These are phyloP conservation scores for Bombus haemorrhoidalis DNA, from an alignment of 1,140 invertebrate genomes.

Conservation along the genomic window DNA sequence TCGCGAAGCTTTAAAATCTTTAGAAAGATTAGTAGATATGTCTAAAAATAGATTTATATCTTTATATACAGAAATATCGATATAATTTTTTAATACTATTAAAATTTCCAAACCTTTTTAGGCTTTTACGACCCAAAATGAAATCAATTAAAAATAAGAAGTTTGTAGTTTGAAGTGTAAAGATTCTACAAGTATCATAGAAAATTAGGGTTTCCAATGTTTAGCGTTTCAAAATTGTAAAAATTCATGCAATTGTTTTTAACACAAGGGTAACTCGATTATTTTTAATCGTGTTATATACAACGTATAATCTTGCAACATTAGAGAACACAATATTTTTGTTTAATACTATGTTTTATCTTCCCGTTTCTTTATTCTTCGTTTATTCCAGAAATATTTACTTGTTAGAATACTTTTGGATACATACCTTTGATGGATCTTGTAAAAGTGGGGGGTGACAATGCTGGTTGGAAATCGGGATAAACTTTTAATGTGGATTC, in stretches of 20 bases:
- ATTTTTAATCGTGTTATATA: not conserved
- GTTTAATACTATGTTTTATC: not conserved
- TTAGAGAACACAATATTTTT: no score
- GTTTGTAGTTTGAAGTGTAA: not conserved
- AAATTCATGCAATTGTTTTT: not conserved
- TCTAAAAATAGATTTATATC: no score
- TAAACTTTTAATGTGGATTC: slow-evolving; percentile 89
- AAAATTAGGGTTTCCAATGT: no score
- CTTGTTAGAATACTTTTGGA: slow-evolving; percentile 7
- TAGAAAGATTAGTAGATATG: no score
- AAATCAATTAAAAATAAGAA: not conserved
- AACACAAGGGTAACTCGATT: not conserved
- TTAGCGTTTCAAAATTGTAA: not conserved
- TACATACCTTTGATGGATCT: slow-evolving; percentile 87
- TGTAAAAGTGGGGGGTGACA: slow-evolving; percentile 88
- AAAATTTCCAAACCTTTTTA: no score
- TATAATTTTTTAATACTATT: no score
- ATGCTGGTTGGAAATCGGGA: slow-evolving; percentile 86
- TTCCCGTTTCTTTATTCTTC: not conserved
- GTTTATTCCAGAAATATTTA: not conserved
- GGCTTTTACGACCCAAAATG: not conserved
- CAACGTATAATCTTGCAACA: not conserved
- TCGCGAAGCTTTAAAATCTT: no score
- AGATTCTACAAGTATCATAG: not conserved
- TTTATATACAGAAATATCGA: no score